Percentiles rank a stretch among this genome's conserved stretches.
These are phyloP conservation scores for Alloplasta piceator DNA, from an alignment of 2,888 invertebrate species.

Conservation along the genomic window DNA sequence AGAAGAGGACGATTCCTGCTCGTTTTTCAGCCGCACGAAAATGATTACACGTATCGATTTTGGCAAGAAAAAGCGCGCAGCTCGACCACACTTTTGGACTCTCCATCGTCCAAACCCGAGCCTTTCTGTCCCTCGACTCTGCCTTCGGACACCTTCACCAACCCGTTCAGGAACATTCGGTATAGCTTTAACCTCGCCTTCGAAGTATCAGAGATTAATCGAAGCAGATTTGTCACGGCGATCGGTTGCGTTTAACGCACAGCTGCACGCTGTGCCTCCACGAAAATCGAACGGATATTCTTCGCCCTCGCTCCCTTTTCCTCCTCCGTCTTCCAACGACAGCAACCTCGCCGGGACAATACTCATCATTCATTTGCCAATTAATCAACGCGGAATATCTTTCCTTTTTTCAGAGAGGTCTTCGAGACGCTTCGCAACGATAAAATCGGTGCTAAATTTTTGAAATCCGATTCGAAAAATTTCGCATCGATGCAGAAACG, in stretches of 20 bases:
- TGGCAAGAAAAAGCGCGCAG: no score
- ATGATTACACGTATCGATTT: no score
- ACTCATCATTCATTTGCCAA: constrained; percentile 18
- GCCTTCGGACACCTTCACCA: constrained; percentile 25
- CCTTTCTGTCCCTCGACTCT: neutral
- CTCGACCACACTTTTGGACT: no score
- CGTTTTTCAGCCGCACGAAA: neutral
- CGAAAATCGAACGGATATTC: constrained; percentile 6
- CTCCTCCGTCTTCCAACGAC: neutral
- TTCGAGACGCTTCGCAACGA: neutral
- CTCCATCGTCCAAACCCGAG: neutral
- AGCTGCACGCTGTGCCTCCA: neutral
- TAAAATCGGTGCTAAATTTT: neutral
- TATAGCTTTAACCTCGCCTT: constrained; percentile 38
- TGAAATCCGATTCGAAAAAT: neutral
- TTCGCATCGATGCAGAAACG: no score
- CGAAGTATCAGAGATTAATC: constrained; percentile 75
- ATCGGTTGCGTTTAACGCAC: constrained; percentile 68
- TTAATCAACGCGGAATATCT: neutral
- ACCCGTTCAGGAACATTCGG: constrained; percentile 56
- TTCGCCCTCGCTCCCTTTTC: neutral
- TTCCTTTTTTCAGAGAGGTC: constrained; percentile 9
- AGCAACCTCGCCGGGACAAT: neutral
- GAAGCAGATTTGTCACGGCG: constrained; percentile 77
- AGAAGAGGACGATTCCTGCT: neutral